A percentile compares a stretch with the other conserved stretches of the same genome.
Conservation (phyloP, 2,888 invertebrate species). For the Heliothis peltigera region DNA sequence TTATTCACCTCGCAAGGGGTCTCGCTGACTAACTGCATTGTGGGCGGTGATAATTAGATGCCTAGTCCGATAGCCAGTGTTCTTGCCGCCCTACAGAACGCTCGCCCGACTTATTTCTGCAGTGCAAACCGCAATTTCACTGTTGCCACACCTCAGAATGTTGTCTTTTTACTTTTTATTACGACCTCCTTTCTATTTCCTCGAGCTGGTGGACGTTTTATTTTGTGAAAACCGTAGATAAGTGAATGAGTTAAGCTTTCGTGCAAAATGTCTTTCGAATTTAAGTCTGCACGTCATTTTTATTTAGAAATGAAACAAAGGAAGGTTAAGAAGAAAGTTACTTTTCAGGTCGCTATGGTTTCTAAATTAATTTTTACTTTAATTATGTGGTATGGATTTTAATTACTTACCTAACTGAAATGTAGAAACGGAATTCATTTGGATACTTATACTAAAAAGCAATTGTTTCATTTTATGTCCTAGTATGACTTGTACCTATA, state of each 20-base stretch:
- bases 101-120: conserved; percentile 71
- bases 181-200: conserved; percentile 64
- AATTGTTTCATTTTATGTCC: too few species aligned
- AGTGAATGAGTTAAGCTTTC: conserved; percentile 60
- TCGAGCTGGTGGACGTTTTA: conserved; percentile 58
- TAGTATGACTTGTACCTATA: too few species aligned
- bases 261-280: conserved; percentile 80
- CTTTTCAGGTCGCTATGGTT: conserved; percentile 75
- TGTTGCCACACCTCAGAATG: conserved; percentile 69
- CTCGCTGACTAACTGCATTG: conserved; percentile 70
- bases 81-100: conserved; percentile 70
- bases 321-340: conserved; percentile 82
- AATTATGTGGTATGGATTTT: too few species aligned
- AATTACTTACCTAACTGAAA: too few species aligned
- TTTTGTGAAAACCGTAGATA: conserved; percentile 60
- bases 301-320: conserved; percentile 82
- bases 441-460: too few species aligned
- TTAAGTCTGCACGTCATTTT: conserved; percentile 75
- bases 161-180: conserved; percentile 67
- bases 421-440: too few species aligned
- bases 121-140: conserved; percentile 76
- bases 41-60: conserved; percentile 82
- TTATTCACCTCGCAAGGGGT: conserved; percentile 72
- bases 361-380: neutral
- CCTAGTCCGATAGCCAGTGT: conserved; percentile 78